Conservation (phyloP, 2,797 vertebrate genomes). For the Ateles fusciceps region DNA sequence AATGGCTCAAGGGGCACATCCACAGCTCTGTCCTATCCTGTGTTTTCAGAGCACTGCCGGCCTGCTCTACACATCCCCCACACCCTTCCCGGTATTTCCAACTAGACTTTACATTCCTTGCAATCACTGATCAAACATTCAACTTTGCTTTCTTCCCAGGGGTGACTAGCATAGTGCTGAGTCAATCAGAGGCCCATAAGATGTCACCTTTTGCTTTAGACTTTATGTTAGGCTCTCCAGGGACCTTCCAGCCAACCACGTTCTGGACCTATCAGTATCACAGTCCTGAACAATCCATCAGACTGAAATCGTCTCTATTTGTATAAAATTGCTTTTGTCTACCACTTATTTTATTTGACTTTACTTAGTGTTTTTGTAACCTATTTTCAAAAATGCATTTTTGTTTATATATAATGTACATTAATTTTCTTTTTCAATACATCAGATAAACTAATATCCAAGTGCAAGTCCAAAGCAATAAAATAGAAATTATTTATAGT, state of each 20-base stretch:
- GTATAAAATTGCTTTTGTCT: neutral
- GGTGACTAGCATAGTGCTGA: neutral
- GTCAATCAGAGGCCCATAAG: neutral
- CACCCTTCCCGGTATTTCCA: neutral
- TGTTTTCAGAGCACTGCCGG: neutral
- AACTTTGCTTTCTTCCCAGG: neutral
- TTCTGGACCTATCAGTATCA: neutral
- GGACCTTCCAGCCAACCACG: neutral
- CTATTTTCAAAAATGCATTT: neutral
- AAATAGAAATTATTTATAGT: neutral
- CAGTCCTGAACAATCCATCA: neutral
- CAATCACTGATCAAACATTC: neutral
- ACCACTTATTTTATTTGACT: neutral
- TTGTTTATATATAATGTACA: neutral
- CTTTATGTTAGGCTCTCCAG: neutral
- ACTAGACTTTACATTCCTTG: neutral
- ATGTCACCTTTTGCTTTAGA: neutral
- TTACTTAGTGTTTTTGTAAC: neutral
- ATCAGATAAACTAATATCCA: neutral
- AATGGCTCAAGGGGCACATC: neutral
- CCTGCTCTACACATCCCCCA: no score
- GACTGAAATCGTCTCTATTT: neutral
- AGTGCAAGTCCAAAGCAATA: neutral
- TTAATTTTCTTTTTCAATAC: neutral
- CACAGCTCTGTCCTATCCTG: neutral